Conservation (phyloP, 2,888 invertebrate genomes). For the Teleogryllus oceanicus region DNA sequence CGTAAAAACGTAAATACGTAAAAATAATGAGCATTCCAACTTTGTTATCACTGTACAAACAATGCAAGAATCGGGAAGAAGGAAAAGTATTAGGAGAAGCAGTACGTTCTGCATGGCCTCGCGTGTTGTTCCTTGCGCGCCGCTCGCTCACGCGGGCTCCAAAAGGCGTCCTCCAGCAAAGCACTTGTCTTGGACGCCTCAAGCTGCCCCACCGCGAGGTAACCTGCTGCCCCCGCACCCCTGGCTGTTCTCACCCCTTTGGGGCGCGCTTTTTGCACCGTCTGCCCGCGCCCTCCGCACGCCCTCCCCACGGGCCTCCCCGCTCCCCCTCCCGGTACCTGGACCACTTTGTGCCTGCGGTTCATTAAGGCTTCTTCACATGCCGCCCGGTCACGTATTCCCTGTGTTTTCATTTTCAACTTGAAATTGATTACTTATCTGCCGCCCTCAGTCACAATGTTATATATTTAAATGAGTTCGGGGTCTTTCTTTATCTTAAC, state of each 20-base stretch:
- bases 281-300: not conserved
- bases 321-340: not conserved
- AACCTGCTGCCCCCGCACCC: not conserved
- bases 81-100: too few species aligned
- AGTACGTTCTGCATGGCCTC: too few species aligned
- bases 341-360: not conserved
- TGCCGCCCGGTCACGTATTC: not conserved
- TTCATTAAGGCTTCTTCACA: conserved; percentile 11
- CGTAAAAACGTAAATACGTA: too few species aligned
- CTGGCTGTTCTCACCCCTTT: not conserved
- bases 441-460: conserved; percentile 7
- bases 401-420: conserved; percentile 18
- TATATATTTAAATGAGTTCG: conserved; percentile 12
- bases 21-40: too few species aligned
- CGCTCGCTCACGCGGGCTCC: too few species aligned
- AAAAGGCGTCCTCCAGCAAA: too few species aligned
- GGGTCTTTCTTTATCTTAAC: conserved; percentile 7
- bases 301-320: not conserved
- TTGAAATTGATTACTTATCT: conserved; percentile 10
- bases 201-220: not conserved
- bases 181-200: not conserved
- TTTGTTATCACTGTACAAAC: too few species aligned
- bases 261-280: not conserved
- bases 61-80: too few species aligned
- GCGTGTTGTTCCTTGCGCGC: too few species aligned